Base-by-base conservation (phyloP, 2,113 vertebrate genomes). In the Tetrax tetrax region DNA sequence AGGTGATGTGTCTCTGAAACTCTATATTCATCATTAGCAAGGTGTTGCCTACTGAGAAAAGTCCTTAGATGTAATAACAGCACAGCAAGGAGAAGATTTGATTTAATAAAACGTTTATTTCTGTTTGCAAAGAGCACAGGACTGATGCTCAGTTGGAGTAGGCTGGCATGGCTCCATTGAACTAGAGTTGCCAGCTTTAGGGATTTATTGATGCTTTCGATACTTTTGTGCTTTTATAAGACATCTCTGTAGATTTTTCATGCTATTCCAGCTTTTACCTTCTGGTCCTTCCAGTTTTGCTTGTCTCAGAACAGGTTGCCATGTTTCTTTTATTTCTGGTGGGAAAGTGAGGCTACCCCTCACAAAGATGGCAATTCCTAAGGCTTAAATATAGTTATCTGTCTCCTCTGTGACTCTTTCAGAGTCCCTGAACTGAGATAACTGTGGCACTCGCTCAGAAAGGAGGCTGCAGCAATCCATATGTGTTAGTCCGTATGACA, bases 381-480 rank as follows among this genome's bases (percentile, higher is more conserved):
- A 87, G 65, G 89, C 90, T 96, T 96, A 93, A 96, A 89, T 87
- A 82, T n/a, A 89, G 94, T 93, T 95, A 95, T 96, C 96, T 91
- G 61, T 61, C 41, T 82, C 61, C 45, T 92, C 92, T 84, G 89
- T 91, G 92, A 89, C 93, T 95, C 94, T 89, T 91, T 71, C 72
- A 72, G 57, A 74, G 80, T 83, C 83, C 80, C 88, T 87, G 90
- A 89, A 59, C 92, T 86, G 95, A 92, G 96, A 94, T 96, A 96
- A 93, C 88, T 68, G 57, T 10, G 14, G 60, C 71, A 79, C 37
- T 77, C 59, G 37, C 85, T 80, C 75, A 90, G 85, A 95, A 94
- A 90, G 38, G 45, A 80, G 28, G 33, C 41, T 92, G 71, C 54
- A 92, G 87, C 66, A 90, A 95, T 87, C 90, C 75, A 29, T 66